Base-by-base conservation (phyloP, 23 tunicate genomes). In the Trididemnum nubilum region DNA sequence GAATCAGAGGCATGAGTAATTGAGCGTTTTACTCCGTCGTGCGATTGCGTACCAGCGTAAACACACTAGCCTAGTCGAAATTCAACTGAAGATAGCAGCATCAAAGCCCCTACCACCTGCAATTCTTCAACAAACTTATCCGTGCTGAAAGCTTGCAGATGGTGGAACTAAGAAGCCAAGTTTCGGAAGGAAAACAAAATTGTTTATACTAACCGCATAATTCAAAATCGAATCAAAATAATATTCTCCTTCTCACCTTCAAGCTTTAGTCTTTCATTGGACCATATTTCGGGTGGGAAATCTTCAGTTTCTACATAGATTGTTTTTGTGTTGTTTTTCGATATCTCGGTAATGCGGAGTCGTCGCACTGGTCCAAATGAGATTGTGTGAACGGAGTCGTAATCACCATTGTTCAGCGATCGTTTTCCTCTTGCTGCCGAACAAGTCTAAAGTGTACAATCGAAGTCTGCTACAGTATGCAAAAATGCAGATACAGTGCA, bases 51-150 rank as follows among this genome's bases (percentile, higher is more conserved):
- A n/a, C n/a, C n/a, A n/a, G n/a, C n/a, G n/a, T n/a, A n/a, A n/a
- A n/a, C n/a, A n/a, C n/a, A n/a, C n/a, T n/a, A n/a, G n/a, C n/a
- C n/a, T n/a, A n/a, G n/a, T n/a, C n/a, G n/a, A n/a, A n/a, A n/a
- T n/a, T n/a, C n/a, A n/a, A n/a, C n/a, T 24, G 74, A 5, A 21
- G 78, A 38, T 21, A 37, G 15, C 58, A 26, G 18, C 33, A 5
- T 5, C 24, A 25, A 15, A 59, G 76, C 91, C 38, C 88, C 92
- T 93, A 93, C 98, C 98, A 93, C 98, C 98, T 93, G 98, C 98
- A 87, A 93, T 93, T 93, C 98, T 93, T 93, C 98, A 93, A 93
- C 98, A 93, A 76, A 76, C 2, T 33, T 2, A 23, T 27, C 29
- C 72, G 84, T 84, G 89, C 82, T 86, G 97, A 83, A 92, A 92